phyloP scores from a whole-genome alignment of 2,888 invertebrate species.

The Drosophila recens region DNA sequence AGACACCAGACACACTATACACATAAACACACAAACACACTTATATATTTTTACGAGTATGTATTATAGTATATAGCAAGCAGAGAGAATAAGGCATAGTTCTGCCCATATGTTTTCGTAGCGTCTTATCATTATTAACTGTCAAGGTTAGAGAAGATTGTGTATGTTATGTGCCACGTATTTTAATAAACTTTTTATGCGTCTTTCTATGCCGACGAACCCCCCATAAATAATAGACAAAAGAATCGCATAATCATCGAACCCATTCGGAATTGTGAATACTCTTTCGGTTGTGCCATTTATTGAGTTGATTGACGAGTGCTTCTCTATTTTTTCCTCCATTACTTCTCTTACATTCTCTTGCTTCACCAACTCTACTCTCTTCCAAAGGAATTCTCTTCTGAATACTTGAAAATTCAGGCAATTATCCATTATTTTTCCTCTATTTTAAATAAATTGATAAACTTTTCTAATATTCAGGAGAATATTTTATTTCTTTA shows the following conservation, averaged over 20 bases:
- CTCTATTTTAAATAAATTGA: too few relatives aligned
- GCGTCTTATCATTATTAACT: slow-evolving; percentile 46
- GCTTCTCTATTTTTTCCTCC: not conserved
- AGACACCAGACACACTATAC: slow-evolving; percentile 17
- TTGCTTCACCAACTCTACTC: too few relatives aligned
- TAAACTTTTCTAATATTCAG: too few relatives aligned
- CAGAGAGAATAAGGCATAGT: slow-evolving; percentile 6
- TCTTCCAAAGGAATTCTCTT: too few relatives aligned
- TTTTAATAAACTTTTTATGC: slow-evolving; percentile 9
- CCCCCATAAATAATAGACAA: slow-evolving; percentile 18
- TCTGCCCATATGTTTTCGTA: slow-evolving; percentile 12
- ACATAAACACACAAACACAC: slow-evolving; percentile 6
- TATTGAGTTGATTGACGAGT: not conserved
- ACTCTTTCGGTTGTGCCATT: not conserved
- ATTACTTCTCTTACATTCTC: too few relatives aligned
- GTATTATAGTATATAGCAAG: slow-evolving; percentile 1
- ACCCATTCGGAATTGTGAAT: not conserved
- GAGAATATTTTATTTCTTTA: too few relatives aligned
- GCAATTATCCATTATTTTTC: too few relatives aligned
- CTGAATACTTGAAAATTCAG: too few relatives aligned
- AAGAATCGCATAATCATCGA: not conserved
- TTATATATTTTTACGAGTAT: slow-evolving; percentile 15
- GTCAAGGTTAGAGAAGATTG: slow-evolving; percentile 54
- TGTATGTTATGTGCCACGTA: slow-evolving; percentile 23
- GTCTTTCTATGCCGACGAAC: slow-evolving; percentile 8